Evolutionary conservation across 2,888 invertebrate genomes (phyloP).

Genomic region (Matsumyia berberina): DNA sequence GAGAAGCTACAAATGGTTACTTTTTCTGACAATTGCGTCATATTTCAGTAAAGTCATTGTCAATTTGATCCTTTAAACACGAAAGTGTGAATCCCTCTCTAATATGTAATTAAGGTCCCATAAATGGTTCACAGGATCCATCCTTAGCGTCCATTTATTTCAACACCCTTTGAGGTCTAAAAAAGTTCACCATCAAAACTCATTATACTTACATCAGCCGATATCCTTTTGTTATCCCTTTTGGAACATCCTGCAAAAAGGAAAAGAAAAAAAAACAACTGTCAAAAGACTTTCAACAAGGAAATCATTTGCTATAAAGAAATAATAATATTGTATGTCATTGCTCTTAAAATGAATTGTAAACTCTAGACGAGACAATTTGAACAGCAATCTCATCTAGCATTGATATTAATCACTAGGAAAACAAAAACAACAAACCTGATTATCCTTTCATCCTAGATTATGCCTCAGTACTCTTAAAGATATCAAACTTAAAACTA

Average conservation of each 20-base stretch:
- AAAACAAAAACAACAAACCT: constrained; percentile 8
- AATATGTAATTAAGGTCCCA: too few species aligned
- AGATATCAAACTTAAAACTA: constrained; percentile 21
- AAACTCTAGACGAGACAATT: constrained; percentile 18
- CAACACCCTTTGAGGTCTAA: too few species aligned
- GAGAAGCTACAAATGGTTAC: too few species aligned
- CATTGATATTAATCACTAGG: constrained; percentile 48
- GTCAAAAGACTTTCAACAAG: constrained; percentile 16
- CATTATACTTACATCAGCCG: constrained; percentile 23
- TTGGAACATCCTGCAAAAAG: constrained; percentile 12
- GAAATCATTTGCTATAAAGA: constrained; percentile 10
- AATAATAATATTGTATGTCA: constrained; percentile 15
- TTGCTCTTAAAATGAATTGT: constrained; percentile 10
- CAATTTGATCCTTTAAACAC: too few species aligned
- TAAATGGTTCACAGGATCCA: too few species aligned
- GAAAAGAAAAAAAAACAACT: constrained; percentile 1
- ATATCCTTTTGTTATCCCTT: constrained; percentile 16
- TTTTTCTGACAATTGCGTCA: too few species aligned
- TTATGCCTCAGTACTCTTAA: constrained; percentile 36
- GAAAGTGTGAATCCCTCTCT: too few species aligned
- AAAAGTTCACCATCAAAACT: not conserved
- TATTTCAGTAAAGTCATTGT: too few species aligned
- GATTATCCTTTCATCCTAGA: constrained; percentile 50
- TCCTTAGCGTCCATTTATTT: too few species aligned
- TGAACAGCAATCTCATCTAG: constrained; percentile 22